Conservation (phyloP, 2,113 vertebrate genomes). For the Isichthys henryi region DNA sequence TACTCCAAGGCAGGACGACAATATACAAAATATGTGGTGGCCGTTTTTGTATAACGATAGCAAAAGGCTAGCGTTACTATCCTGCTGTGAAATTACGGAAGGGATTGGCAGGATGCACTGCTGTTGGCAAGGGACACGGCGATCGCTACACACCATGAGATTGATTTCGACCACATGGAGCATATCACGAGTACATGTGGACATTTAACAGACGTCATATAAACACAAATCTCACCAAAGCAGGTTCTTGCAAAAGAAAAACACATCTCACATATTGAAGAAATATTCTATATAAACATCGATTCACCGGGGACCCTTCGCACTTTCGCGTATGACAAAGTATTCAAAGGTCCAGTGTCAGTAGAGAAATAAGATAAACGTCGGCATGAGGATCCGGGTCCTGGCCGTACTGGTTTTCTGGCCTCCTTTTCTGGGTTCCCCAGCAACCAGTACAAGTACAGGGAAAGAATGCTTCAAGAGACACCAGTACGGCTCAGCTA, state of each 20-base stretch:
- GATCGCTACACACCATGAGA: neutral
- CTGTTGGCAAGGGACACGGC: neutral
- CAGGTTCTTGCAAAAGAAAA: neutral
- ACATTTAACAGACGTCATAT: neutral
- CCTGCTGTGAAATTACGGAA: neutral
- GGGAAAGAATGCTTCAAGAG: neutral
- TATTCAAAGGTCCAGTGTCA: neutral
- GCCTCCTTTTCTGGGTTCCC: neutral
- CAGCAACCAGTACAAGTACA: neutral
- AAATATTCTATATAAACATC: neutral
- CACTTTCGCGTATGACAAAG: neutral
- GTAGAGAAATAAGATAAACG: neutral
- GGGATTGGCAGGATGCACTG: neutral
- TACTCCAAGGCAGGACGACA: neutral
- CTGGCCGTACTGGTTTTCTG: neutral
- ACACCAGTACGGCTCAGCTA: neutral
- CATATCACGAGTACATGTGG: neutral
- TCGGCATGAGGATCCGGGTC: neutral
- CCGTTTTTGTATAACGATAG: neutral
- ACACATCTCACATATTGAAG: neutral
- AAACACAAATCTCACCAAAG: neutral
- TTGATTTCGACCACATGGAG: neutral
- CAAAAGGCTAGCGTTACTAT: neutral
- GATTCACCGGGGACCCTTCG: neutral
- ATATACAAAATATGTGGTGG: neutral